Evolutionary conservation across 2,888 invertebrate genomes (phyloP), one percentile per base, ranked within the genome.

Genomic region (Drosophila mercatorum): DNA sequence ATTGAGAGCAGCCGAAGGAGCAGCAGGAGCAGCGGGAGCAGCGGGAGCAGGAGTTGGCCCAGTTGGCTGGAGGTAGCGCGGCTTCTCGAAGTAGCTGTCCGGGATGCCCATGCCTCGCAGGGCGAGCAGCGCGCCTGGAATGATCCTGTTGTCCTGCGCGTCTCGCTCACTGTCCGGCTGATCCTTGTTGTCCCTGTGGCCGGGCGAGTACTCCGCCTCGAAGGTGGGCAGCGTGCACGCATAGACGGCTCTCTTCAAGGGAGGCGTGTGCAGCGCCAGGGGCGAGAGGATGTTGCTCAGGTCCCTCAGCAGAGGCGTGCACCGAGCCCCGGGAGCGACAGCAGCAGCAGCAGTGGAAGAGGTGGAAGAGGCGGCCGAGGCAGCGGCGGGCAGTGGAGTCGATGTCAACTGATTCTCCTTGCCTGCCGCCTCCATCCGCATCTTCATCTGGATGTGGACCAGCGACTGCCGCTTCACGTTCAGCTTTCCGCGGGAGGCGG

Each of bases 61-160:
- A 62, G 57, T 41, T 6, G 63, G 49, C 43, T 88, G 68, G 63
- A 93, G 79, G 67, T 93, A 93, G 51, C 93, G 86, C 0, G 93
- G 93, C 70, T 93, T 92, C 68, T 93, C 92, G 51, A 92, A 93
- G 67, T 93, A 93, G 49, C 91, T 91, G 70, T 93, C 93, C 17
- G 92, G 91, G 43, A 92, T 90, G 40, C 92, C 91, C 26, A 93
- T 72, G 6, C 92, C 93, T 3, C 93, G 90, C 17, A 93, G 78
- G 1, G 93, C 93, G 59, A 92, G 72, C 58, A 92, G 71, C 0
- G 92, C 90, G 3, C 92, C 92, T 0, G 93, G 91, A 11, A 92
- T 88, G 12, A 91, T 61, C 26, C 36, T 28, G 41, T 56, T 55
- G 55, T 55, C 41, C 41, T 51, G 51, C 17, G 34, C 11, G 51